phyloP scores from a whole-genome alignment of 23 tunicate species.

The Styela clava region DNA sequence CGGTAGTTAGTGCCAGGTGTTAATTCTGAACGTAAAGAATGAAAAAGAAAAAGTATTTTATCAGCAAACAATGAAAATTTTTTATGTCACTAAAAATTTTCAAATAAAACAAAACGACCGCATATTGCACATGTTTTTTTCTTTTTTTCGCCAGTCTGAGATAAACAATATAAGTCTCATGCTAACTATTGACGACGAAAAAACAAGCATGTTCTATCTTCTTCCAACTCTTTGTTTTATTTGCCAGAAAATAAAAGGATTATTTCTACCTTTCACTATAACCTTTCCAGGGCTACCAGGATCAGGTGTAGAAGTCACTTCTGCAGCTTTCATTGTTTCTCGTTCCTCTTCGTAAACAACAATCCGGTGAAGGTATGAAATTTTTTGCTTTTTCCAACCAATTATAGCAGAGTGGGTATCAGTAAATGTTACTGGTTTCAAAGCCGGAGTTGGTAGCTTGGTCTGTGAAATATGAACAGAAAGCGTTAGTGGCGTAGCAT shows the following conservation, averaged over 20 bases:
- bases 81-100: too few species aligned
- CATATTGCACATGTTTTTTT: too few species aligned
- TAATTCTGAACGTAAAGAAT: too few species aligned
- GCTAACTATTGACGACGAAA: too few species aligned
- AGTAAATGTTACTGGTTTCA: neutral
- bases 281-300: neutral
- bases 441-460: neutral
- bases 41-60: too few species aligned
- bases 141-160: too few species aligned
- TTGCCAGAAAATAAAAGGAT: neutral
- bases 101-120: too few species aligned
- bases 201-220: too few species aligned
- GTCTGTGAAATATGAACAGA: neutral
- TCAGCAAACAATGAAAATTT: too few species aligned
- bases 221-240: too few species aligned
- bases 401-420: neutral
- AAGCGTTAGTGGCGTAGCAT: neutral
- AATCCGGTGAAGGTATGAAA: neutral
- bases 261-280: neutral
- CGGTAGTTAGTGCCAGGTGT: slow-evolving; percentile 19
- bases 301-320: neutral
- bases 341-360: neutral
- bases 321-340: neutral
- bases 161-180: too few species aligned
- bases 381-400: slow-evolving; percentile 1